Evolutionary conservation across 2,888 invertebrate species (phyloP), one percentile per base, ranked within the genome.

Genomic region (Drosophila atripex): DNA sequence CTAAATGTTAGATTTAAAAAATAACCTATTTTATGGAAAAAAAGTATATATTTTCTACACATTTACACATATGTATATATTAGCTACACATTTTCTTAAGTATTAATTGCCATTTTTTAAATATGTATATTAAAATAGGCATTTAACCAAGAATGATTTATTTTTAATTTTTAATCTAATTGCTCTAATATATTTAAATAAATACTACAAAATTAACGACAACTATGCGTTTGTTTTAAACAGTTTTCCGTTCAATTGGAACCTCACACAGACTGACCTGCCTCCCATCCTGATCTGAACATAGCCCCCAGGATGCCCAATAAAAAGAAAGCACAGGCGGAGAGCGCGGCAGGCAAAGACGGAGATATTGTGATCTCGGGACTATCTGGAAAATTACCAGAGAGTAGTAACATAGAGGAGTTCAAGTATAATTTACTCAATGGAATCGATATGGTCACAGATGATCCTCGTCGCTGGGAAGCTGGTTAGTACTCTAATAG

Each of bases 381-480:
- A 25, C 93, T 97, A 75, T 96, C 97, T 60, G 96, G 96, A 53
- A 95, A 98, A 76, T 93, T 99, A 78, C 99, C 99, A 14, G 97
- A 99, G 92, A 97, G 97, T 76, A 94, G 95, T 86, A 96, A 93
- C 91, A 95, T 99, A 89, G 97, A 97, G 80, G 98, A 99, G 92
- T 99, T 99, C 92, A 96, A 95, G 89, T 94, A 96, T 85, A 95
- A 98, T 91, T 94, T 99, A 68, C 96, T 97, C 91, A 96, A 95
- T 70, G 97, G 97, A 57, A 94, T 97, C 50, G 99, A 99, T 91
- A 95, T 99, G 93, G 95, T 99, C 73, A 98, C 98, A 43, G 97
- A 96, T 76, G 97, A 98, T 90, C 96, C 95, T 78, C 93, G 97
- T 75, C 93, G 98, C 89, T 99, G 98, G 98, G 94, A 96, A 2